Evolutionary conservation across 2,888 invertebrate genomes (phyloP).

Genomic region (Mellilla xanthometata): DNA sequence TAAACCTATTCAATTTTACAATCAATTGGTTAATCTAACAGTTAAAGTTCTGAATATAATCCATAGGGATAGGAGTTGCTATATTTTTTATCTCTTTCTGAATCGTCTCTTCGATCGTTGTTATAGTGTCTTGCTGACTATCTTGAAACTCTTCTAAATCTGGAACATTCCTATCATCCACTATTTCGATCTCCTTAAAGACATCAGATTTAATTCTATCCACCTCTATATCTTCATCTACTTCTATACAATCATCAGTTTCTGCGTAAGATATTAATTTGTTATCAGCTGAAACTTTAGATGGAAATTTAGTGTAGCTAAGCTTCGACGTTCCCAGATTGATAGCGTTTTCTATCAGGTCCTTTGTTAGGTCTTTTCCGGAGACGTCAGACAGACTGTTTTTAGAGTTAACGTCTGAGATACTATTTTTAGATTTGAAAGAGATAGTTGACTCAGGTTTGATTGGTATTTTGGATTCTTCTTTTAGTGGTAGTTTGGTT

Average conservation of each 20-base stretch:
- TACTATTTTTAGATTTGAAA: conserved; percentile 32
- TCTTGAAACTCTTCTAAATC: conserved; percentile 58
- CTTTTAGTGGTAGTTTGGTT: not conserved
- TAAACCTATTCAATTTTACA: not conserved
- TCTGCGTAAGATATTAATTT: conserved; percentile 2
- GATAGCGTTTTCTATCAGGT: not conserved
- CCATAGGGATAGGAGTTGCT: conserved; percentile 33
- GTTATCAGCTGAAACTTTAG: conserved; percentile 5
- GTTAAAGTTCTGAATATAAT: conserved; percentile 28
- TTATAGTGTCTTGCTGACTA: conserved; percentile 42
- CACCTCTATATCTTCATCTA: conserved; percentile 22
- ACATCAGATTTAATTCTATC: conserved; percentile 60
- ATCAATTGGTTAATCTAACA: conserved; percentile 22
- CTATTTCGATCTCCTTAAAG: conserved; percentile 53
- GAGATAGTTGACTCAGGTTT: conserved; percentile 45
- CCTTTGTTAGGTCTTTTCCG: conserved; percentile 8
- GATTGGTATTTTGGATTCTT: conserved; percentile 22
- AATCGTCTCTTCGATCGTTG: conserved; percentile 53
- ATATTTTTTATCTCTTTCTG: conserved; percentile 54
- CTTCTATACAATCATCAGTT: not conserved
- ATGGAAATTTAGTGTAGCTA: conserved; percentile 15
- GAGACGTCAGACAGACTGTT: conserved; percentile 45
- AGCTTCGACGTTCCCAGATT: conserved; percentile 1
- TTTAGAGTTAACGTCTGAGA: conserved; percentile 22
- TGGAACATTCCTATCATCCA: conserved; percentile 35